Evolutionary conservation across 2,113 vertebrate genomes (phyloP).

Genomic region (Ciconia boyciana): DNA sequence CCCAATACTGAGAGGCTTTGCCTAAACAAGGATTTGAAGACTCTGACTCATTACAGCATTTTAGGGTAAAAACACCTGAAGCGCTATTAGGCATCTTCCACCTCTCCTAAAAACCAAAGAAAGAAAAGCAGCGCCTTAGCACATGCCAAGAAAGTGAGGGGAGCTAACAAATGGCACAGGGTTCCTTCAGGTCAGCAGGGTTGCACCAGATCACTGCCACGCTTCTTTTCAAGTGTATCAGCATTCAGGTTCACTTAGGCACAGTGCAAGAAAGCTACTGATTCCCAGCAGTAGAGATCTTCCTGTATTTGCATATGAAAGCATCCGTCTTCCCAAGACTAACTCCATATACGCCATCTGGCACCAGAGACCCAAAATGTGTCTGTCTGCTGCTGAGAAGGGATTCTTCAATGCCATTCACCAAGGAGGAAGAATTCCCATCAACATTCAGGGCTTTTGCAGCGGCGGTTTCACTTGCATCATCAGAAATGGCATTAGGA

Average conservation of each 20-base stretch:
- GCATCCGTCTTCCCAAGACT: constrained; percentile 87
- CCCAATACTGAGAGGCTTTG: background rate
- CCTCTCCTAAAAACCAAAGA: background rate
- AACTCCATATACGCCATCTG: constrained; percentile 70
- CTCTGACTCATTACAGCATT: background rate
- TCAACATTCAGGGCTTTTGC: background rate
- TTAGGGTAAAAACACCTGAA: background rate
- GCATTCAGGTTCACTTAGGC: background rate
- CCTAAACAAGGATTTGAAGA: background rate
- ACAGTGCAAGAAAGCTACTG: background rate
- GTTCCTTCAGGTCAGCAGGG: background rate
- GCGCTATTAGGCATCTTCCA: background rate
- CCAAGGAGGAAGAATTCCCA: background rate
- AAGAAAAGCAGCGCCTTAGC: background rate
- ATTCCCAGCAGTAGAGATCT: background rate
- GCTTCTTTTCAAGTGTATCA: background rate
- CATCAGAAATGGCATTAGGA: background rate
- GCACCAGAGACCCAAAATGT: constrained; percentile 67
- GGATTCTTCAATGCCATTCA: background rate
- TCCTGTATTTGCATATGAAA: constrained; percentile 85
- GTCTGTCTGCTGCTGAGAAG: background rate
- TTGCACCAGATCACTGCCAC: fast-evolving
- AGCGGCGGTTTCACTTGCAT: fast-evolving
- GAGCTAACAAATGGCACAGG: background rate
- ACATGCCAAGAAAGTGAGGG: background rate